phyloP scores from a whole-genome alignment of 1,140 invertebrate species.

The Hylyphantes graminicola region DNA sequence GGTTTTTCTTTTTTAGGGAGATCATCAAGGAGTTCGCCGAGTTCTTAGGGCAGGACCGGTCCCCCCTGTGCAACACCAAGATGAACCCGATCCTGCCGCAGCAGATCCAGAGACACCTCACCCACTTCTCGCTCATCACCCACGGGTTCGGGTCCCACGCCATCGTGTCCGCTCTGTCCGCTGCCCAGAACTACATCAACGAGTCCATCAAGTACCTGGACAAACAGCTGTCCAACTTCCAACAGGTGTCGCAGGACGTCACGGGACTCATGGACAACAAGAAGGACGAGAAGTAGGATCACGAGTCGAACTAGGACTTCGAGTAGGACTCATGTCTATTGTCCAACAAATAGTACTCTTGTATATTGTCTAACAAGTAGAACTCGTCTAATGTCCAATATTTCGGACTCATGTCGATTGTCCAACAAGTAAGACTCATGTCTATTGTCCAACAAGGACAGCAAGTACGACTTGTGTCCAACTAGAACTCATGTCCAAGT shows the following conservation, averaged over 20 bases:
- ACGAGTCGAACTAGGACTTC: not conserved
- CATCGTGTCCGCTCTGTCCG: slow-evolving; percentile 95
- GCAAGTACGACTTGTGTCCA: too few relatives aligned
- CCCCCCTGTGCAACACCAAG: slow-evolving; percentile 94
- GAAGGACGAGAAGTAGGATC: slow-evolving; percentile 49
- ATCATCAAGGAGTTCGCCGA: slow-evolving; percentile 98
- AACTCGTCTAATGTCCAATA: too few relatives aligned
- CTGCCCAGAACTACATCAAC: slow-evolving; percentile 95
- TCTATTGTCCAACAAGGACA: too few relatives aligned
- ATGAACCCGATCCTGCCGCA: slow-evolving; percentile 93
- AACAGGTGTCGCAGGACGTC: slow-evolving; percentile 12
- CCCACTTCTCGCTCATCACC: slow-evolving; percentile 97
- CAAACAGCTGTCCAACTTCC: slow-evolving; percentile 72
- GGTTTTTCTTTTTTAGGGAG: slow-evolving; percentile 73
- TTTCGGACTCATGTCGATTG: too few relatives aligned
- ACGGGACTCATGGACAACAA: slow-evolving; percentile 36
- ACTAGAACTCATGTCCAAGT: too few relatives aligned
- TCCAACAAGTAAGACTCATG: too few relatives aligned
- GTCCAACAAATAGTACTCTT: not conserved
- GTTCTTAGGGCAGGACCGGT: slow-evolving; percentile 94
- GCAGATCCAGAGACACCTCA: slow-evolving; percentile 94
- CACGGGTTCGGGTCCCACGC: slow-evolving; percentile 98
- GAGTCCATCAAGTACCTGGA: slow-evolving; percentile 97
- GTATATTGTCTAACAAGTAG: too few relatives aligned
- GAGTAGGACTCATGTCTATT: not conserved